These are phyloP conservation scores for Entomobrya proxima DNA, from an alignment of 2,888 invertebrate genomes.

Conservation along the genomic window DNA sequence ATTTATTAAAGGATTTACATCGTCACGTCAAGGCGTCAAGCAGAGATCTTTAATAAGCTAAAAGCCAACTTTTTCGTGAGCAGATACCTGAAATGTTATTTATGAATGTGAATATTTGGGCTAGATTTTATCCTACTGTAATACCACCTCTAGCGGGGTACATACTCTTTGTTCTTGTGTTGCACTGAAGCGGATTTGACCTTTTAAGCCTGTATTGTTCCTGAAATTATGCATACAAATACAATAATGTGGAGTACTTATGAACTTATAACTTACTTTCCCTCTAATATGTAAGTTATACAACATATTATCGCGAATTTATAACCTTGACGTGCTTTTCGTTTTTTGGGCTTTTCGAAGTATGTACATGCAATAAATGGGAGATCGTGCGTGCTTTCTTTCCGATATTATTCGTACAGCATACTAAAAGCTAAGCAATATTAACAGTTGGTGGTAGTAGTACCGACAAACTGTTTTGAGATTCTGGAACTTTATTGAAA, in stretches of 20 bases:
- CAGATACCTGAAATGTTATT: not conserved
- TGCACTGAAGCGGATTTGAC: slow-evolving; percentile 45
- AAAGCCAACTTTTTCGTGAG: not conserved
- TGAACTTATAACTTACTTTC: not conserved
- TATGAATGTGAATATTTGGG: not conserved
- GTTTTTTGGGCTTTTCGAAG: not conserved
- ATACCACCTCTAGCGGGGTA: not conserved
- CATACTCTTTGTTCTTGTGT: not conserved
- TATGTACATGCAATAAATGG: slow-evolving; percentile 5
- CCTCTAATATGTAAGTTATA: not conserved
- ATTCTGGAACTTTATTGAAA: slow-evolving; percentile 44
- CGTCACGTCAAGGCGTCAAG: slow-evolving; percentile 28
- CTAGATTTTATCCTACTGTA: not conserved
- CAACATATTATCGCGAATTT: not conserved
- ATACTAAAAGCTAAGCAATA: not conserved
- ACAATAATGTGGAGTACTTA: not conserved
- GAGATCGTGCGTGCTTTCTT: slow-evolving; percentile 49
- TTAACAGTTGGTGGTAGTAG: slow-evolving; percentile 32
- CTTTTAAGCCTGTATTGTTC: slow-evolving; percentile 56
- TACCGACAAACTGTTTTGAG: not conserved
- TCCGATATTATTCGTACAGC: slow-evolving; percentile 12
- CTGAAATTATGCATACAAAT: slow-evolving; percentile 19
- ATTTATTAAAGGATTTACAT: not conserved
- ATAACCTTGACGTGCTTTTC: slow-evolving; percentile 52
- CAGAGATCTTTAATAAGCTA: slow-evolving; percentile 20